Evolutionary conservation across 2,113 vertebrate species (phyloP).

Genomic region (Ochotona princeps): DNA sequence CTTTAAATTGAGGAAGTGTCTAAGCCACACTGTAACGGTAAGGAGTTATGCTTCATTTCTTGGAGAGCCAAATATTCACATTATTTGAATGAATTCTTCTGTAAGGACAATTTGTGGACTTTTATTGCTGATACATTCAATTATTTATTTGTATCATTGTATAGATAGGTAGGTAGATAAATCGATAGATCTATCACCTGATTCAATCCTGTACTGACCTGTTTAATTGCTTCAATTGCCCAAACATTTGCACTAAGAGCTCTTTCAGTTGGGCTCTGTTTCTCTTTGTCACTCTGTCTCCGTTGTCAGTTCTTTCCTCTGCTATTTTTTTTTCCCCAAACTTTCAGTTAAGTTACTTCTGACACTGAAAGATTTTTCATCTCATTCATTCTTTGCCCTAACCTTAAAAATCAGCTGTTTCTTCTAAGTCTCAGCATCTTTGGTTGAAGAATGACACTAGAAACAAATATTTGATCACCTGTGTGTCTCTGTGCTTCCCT

Average conservation of each 20-base stretch:
- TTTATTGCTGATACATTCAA: not conserved
- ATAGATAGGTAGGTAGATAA: too few relatives aligned
- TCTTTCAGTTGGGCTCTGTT: not conserved
- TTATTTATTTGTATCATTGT: not conserved
- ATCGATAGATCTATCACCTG: too few relatives aligned
- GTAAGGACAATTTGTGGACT: not conserved
- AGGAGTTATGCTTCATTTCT: not conserved
- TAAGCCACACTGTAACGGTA: not conserved
- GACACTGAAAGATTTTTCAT: not conserved
- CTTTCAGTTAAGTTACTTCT: not conserved
- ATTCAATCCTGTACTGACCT: not conserved
- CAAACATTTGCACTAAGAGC: not conserved
- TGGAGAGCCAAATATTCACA: not conserved
- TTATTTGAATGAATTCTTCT: not conserved
- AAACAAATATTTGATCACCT: not conserved
- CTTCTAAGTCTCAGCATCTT: not conserved
- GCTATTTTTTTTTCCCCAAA: not conserved
- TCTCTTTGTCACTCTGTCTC: not conserved
- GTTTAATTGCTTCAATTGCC: not conserved
- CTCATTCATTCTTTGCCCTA: not conserved
- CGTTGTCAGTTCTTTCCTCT: too few relatives aligned
- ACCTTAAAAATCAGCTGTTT: not conserved
- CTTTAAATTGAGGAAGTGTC: not conserved
- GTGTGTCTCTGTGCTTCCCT: too few relatives aligned
- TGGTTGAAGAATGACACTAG: not conserved